Evolutionary conservation across 2,888 invertebrate species (phyloP).

Genomic region (Plemyria rubiginata): DNA sequence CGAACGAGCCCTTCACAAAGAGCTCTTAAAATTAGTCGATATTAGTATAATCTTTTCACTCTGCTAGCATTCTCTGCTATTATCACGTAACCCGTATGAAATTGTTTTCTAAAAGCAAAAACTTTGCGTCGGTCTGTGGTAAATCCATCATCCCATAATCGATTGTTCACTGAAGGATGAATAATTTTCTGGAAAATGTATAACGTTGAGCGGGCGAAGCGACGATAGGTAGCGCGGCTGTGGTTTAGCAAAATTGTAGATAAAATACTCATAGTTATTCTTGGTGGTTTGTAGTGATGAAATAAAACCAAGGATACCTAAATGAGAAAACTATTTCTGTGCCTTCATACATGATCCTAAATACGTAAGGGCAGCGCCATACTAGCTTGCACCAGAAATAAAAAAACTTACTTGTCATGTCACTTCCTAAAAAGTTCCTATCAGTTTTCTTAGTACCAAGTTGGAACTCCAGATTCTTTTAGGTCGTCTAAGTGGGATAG

Average conservation of each 20-base stretch:
- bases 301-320: neutral
- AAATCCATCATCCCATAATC: conserved; percentile 68
- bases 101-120: conserved; percentile 34
- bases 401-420: too few relatives aligned
- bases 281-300: neutral
- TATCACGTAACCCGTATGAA: neutral
- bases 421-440: too few relatives aligned
- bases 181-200: conserved; percentile 55
- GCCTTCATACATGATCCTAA: neutral
- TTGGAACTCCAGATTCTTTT: too few relatives aligned
- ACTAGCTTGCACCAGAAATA: too few relatives aligned
- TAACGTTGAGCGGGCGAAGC: conserved; percentile 30
- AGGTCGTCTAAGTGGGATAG: too few relatives aligned
- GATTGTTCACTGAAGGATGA: conserved; percentile 59
- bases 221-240: conserved; percentile 12
- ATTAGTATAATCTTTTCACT: too few relatives aligned
- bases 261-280: conserved; percentile 1
- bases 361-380: too few relatives aligned
- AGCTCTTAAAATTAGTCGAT: too few relatives aligned
- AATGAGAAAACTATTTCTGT: too few relatives aligned
- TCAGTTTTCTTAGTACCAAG: too few relatives aligned
- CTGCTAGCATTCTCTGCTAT: too few relatives aligned
- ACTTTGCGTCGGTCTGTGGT: conserved; percentile 31
- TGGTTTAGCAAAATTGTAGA: conserved; percentile 12
- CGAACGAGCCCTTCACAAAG: too few relatives aligned